Evolutionary conservation across 2,113 vertebrate genomes (phyloP), one percentile per base, ranked within the genome.

Genomic region (Triplophysa tibetana): DNA sequence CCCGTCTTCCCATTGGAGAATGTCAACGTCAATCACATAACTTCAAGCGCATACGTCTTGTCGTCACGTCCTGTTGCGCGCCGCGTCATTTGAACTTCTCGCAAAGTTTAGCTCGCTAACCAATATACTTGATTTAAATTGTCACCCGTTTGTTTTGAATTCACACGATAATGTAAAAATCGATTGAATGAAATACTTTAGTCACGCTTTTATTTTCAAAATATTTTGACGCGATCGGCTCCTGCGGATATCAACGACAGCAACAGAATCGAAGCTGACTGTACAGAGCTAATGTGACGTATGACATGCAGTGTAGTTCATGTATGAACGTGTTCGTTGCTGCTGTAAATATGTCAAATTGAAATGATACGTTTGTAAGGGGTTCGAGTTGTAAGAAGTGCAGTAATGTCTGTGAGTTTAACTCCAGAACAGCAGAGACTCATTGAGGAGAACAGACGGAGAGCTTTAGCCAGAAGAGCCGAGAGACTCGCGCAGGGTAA

Each of bases 381-480:
- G 17, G 6, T 19, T 17, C 8, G 16, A 19, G 54, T 58, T 10
- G 2, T 0, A 8, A 9, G 17, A 58, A 58, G 8, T 16, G 75
- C 54, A 78, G 82, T 64, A 33, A 99, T 98, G 97, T 95, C 95
- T 4, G 86, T 87, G 69, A 89, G 89, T 67, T 90, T 99, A 76
- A 98, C 95, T 2, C 93, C 94, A 48, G 96, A 98, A 74, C 97
- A 99, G 67, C 93, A 92, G 90, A 90, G 89, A 69, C 93, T 89
- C 87, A 99, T 99, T 3, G 96, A 98, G 80, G 95, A 95, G 83
- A 99, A 99, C 87, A 89, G 96, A 29, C 93, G 83, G 72, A 94
- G 87, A 45, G 98, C 98, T 81, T 86, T 99, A 83, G 95, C 95
- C 21, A 93, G 93, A 77, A 93, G 97, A 91, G 96, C 97, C 3